Evolutionary conservation across 1,140 invertebrate species (phyloP).

Genomic region (Hypsibius dujardini): DNA sequence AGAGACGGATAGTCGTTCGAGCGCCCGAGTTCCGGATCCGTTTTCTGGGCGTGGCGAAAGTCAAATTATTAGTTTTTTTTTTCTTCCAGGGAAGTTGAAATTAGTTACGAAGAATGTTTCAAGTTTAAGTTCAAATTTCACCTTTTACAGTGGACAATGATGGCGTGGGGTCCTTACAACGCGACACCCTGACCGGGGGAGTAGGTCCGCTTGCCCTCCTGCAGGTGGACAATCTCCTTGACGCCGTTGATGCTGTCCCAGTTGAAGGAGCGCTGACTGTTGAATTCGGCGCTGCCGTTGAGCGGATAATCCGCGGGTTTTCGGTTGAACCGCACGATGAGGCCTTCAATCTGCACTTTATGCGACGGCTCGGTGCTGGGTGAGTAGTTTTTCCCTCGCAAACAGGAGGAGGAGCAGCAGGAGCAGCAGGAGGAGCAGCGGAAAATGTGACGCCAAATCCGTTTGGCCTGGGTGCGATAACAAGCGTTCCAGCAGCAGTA

Average conservation of each 20-base stretch:
- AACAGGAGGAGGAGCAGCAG: not conserved
- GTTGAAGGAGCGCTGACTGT: conserved; percentile 11
- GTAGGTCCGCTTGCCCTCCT: conserved; percentile 7
- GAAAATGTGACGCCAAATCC: not conserved
- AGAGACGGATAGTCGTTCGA: no score
- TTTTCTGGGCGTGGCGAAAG: no score
- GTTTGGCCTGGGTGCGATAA: not conserved
- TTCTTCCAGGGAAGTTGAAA: no score
- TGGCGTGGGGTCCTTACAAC: not conserved
- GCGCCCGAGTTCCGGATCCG: no score
- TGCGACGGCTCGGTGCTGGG: not conserved
- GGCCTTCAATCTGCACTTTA: conserved; percentile 9
- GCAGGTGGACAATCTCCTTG: conserved; percentile 1
- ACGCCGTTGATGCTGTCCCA: conserved; percentile 16
- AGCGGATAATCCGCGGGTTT: not conserved
- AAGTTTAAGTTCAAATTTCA: no score
- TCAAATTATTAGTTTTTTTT: no score
- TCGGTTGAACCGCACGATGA: not conserved
- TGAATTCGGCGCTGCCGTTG: not conserved
- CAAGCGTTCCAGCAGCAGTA: conserved; percentile 33
- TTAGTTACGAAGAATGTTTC: no score
- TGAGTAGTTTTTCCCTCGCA: not conserved
- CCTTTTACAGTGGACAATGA: no score
- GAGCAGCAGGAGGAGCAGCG: not conserved
- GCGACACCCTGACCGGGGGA: not conserved